Base-by-base conservation (phyloP, 2,113 vertebrate species). In the Cephalopterus ornatus region DNA sequence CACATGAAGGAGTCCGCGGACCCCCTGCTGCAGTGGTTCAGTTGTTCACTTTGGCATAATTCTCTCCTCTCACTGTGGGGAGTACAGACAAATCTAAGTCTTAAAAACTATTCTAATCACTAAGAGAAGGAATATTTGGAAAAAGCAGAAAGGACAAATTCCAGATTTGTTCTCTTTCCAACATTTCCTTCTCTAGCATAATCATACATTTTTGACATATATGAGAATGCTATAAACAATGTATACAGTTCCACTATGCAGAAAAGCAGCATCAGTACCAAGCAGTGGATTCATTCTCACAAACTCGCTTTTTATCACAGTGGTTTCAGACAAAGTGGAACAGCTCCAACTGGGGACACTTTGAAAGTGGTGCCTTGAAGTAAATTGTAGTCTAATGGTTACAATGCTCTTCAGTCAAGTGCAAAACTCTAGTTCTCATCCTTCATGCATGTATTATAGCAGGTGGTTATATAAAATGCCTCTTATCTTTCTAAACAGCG, bases 291-390 rank as follows among this genome's bases (percentile, higher is more conserved):
- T 26, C 6, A 6, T 47, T 78, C n/a, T 62, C 35, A 35, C 27
- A 53, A 39, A n/a, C 19, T 70, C 26, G 19, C 9, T 20, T 49
- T 70, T 62, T 42, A 35, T 46, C 61, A 41, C 16, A 47, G 23
- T 28, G 42, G 33, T 58, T 88, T 88, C n/a, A 65, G 12, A 61
- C 24, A 44, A 81, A 67, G 33, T 30, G 32, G 26, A 85, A 46
- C 21, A 7, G 11, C 20, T 90, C 33, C 30, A 39, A 14, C 21
- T 46, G 35, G 42, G 53, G 26, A 41, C 44, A 33, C 0, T 0
- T 4, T 15, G 13, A 82, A 82, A 85, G 32, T 0, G 0, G 8
- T 42, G 28, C 35, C 27, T 71, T 6, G 0, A 39, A 73, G 13
- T 17, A 33, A 42, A 20, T 19, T 23, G 41, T 4, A 30, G 33